Percentiles rank a stretch among this genome's conserved stretches.
phyloP scores from a whole-genome alignment of 2,888 invertebrate species.

The Nemoura dubitans region DNA sequence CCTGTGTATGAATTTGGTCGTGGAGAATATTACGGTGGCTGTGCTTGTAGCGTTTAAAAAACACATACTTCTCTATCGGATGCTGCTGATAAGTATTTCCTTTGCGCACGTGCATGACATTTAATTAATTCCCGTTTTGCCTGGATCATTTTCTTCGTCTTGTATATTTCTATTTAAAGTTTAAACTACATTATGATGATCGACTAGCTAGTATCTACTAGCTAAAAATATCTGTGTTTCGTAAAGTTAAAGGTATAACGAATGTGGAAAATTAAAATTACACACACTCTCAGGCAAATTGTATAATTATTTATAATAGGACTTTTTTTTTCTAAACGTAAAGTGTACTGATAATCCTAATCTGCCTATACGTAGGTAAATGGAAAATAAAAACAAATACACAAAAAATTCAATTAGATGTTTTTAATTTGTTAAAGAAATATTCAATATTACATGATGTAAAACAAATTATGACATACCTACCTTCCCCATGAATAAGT shows the following conservation, averaged over 20 bases:
- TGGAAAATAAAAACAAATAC: not conserved
- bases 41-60: too few species aligned
- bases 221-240: not conserved
- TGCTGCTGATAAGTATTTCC: too few species aligned
- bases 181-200: not conserved
- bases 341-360: not conserved
- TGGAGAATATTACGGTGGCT: too few species aligned
- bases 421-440: conserved; percentile 7
- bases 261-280: not conserved
- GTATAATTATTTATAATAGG: not conserved
- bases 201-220: not conserved
- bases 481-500: not conserved
- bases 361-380: not conserved
- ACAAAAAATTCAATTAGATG: not conserved
- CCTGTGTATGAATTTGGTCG: too few species aligned
- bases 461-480: not conserved
- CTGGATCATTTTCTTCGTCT: not conserved
- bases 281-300: not conserved
- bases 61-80: too few species aligned
- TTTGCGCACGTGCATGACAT: too few species aligned
- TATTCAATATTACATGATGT: not conserved
- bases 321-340: not conserved
- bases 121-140: not conserved
- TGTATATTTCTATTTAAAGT: not conserved
- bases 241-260: not conserved